Conservation (phyloP, 2,888 invertebrate species). For the Sminthurinus aureus region DNA sequence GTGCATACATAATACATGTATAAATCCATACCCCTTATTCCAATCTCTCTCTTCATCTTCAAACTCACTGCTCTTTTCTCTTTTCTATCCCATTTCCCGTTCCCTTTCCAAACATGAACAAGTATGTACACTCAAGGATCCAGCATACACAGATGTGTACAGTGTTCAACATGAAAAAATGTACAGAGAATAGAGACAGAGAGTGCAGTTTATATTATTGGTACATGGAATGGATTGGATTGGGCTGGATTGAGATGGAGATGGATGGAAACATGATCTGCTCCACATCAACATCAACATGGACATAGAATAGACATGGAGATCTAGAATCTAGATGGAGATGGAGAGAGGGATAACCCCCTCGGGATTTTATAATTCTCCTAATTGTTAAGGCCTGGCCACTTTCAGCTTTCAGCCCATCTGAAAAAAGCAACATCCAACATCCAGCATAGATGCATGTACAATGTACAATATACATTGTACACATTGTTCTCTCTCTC, state of each 20-base stretch:
- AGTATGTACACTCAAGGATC: neutral
- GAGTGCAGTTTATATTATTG: neutral
- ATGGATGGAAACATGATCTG: constrained; percentile 59
- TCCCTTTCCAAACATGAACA: neutral
- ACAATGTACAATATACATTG: no score
- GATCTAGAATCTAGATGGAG: constrained; percentile 55
- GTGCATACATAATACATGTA: constrained; percentile 11
- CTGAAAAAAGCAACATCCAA: constrained; percentile 13
- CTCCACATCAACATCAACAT: constrained; percentile 46
- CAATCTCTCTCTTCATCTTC: constrained; percentile 18
- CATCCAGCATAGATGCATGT: neutral
- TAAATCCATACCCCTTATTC: neutral
- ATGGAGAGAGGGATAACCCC: constrained; percentile 59
- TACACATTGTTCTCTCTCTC: constrained; percentile 1
- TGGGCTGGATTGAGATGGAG: neutral
- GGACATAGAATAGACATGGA: neutral
- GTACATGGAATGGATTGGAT: no score
- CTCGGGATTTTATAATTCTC: constrained; percentile 59
- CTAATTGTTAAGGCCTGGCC: constrained; percentile 58
- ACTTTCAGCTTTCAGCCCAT: constrained; percentile 45
- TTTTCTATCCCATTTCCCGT: neutral
- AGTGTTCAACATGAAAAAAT: constrained; percentile 3
- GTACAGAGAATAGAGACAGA: neutral
- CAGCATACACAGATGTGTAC: constrained; percentile 18
- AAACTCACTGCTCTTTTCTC: neutral